Evolutionary conservation across 2,797 vertebrate species (phyloP), one percentile per base, ranked within the genome.

Genomic region (Pelochelys cantorii): DNA sequence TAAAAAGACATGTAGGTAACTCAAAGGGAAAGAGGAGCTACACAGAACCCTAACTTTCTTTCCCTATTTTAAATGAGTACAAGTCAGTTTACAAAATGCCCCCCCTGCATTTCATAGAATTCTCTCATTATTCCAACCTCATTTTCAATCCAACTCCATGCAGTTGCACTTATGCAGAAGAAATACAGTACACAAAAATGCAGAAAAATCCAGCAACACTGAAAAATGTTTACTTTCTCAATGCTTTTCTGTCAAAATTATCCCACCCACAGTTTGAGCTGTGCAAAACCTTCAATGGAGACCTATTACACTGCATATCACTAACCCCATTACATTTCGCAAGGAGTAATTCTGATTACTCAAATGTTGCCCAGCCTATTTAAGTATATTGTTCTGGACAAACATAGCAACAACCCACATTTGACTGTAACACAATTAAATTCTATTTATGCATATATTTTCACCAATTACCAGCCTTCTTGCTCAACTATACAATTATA

Each of bases 1-100:
- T 55, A 97, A 89, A 94, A 96, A 94, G 86, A 65, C 12, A 59
- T 68, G 2, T 5, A 89, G 34, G 56, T 80, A 96, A 95, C 92
- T 87, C 53, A 94, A 79, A 92, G 48, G 75, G 81, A 81, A 34
- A 77, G 52, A 74, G 17, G 23, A 55, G 53, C 42, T 48, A 48
- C 8, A 48, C 14, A 54, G 53, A 54, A 12, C 53, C 42, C 13
- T 25, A 34, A 22, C 65, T 37, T 37, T 37, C n/a, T 71, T 37
- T 22, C 68, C 34, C 18, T 11, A 37, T 71, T 68, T 71, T 34
- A 23, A 71, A 23, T 22, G 34, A 37, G n/a, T 37, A 71, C 20
- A 68, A 34, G n/a, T 68, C n/a, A 68, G 17, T 68, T 34, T 20
- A 68, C n/a, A 34, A 20, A 34, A 20, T 68, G 62, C 42, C 42